These are phyloP conservation scores for Mormyrus proboscirostris DNA, from an alignment of 2,797 vertebrate genomes.

Conservation along the genomic window DNA sequence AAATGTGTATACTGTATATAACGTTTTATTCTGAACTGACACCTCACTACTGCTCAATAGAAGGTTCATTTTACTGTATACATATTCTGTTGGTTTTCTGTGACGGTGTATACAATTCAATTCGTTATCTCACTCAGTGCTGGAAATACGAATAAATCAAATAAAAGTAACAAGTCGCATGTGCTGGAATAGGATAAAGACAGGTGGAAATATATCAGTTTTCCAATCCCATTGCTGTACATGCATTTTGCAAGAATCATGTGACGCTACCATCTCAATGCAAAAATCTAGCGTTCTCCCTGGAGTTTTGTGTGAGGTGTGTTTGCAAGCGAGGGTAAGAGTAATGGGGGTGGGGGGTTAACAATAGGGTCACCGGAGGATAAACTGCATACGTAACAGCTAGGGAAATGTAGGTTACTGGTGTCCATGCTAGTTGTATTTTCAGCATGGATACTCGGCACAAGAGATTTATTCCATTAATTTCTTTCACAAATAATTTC, in stretches of 20 bases:
- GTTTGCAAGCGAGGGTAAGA: background rate
- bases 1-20: too few species aligned
- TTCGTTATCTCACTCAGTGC: background rate
- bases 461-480: background rate
- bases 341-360: background rate
- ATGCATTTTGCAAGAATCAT: background rate
- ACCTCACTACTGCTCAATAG: background rate
- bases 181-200: background rate
- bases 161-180: background rate
- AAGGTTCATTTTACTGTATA: background rate
- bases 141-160: background rate
- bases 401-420: conserved; percentile 17
- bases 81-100: background rate
- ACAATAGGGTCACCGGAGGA: conserved; percentile 14
- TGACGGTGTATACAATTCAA: background rate
- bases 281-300: background rate
- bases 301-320: background rate
- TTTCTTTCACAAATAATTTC: background rate
- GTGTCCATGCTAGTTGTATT: conserved; percentile 18
- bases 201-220: background rate
- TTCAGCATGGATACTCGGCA: background rate
- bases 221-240: too few species aligned
- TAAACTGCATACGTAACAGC: conserved; percentile 6
- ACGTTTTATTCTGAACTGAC: background rate
- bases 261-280: background rate